These are phyloP conservation scores for Hydractinia echinata DNA, from an alignment of 30 jellyfish, hydroid and myxozoan genomes.

Conservation along the genomic window DNA sequence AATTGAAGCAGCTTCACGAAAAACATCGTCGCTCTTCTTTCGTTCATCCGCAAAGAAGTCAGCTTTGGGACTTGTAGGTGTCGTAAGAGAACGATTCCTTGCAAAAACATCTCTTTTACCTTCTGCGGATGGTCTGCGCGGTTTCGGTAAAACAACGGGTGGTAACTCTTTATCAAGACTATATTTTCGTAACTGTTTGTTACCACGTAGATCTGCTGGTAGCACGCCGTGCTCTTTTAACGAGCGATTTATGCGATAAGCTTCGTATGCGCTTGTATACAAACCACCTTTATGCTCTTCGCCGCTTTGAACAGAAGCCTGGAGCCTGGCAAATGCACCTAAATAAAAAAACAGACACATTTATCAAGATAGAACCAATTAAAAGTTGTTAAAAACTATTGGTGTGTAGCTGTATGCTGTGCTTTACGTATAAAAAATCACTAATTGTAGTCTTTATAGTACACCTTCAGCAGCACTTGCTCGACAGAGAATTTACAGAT, in stretches of 20 bases:
- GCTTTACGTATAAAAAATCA: too few species aligned
- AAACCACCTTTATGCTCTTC: background rate
- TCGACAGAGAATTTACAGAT: too few species aligned
- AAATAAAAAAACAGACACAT: background rate
- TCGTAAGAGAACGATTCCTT: constrained; percentile 24
- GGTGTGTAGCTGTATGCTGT: too few species aligned
- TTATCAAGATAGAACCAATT: too few species aligned
- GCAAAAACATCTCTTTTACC: constrained; percentile 29
- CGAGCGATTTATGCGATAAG: constrained; percentile 26
- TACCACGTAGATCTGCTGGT: constrained; percentile 29
- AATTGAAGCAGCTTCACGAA: too few species aligned
- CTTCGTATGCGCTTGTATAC: constrained; percentile 29
- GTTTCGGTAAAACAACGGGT: constrained; percentile 34
- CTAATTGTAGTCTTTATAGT: too few species aligned
- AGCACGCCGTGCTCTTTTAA: constrained; percentile 38
- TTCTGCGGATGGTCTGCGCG: constrained; percentile 28
- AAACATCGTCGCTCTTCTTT: too few species aligned
- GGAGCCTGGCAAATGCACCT: constrained; percentile 45
- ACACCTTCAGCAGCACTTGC: too few species aligned
- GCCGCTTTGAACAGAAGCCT: constrained; percentile 26
- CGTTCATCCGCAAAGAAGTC: background rate
- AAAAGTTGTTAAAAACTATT: too few species aligned
- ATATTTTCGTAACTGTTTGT: constrained; percentile 31
- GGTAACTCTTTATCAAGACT: constrained; percentile 30
- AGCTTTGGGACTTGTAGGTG: constrained; percentile 21